A percentile compares a stretch with the other conserved stretches of the same genome.
phyloP scores from a whole-genome alignment of 2,888 invertebrate genomes.

The Oscheius sp. region DNA sequence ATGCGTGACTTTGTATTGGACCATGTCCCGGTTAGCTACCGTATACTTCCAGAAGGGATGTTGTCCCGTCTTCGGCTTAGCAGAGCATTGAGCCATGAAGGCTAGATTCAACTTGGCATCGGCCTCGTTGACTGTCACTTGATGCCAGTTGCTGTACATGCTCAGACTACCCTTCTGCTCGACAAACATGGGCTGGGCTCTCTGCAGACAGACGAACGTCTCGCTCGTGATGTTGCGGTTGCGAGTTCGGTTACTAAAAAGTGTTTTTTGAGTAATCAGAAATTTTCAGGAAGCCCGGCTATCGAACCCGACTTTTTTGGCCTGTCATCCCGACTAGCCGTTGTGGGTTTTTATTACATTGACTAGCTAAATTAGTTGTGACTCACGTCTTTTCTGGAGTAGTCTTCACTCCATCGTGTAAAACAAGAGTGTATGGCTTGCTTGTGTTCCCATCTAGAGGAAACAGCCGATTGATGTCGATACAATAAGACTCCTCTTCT shows the following conservation, averaged over 20 bases:
- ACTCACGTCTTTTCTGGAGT: conserved; percentile 26
- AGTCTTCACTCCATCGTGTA: conserved; percentile 38
- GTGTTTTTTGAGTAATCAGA: no score
- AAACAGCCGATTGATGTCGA: conserved; percentile 15
- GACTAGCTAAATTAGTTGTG: background rate
- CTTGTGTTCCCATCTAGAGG: conserved; percentile 17
- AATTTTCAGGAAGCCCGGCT: no score
- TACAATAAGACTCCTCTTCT: background rate
- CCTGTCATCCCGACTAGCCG: no score
- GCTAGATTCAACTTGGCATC: conserved; percentile 60
- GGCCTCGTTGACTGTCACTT: conserved; percentile 43
- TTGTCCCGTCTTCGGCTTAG: conserved; percentile 48
- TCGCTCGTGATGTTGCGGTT: conserved; percentile 62
- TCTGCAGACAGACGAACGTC: conserved; percentile 91
- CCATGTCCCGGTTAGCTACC: conserved; percentile 48
- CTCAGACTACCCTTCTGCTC: conserved; percentile 81
- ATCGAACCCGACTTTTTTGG: no score
- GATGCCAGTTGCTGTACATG: conserved; percentile 92
- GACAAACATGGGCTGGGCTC: conserved; percentile 93
- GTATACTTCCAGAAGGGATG: conserved; percentile 51
- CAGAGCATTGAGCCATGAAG: conserved; percentile 56
- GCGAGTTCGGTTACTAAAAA: conserved; percentile 29
- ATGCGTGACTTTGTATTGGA: conserved; percentile 64
- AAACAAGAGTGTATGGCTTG: conserved; percentile 44
- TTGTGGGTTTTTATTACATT: background rate